Base-by-base conservation (phyloP, 2,888 invertebrate genomes). In the Glyphotaelius pellucidus region DNA sequence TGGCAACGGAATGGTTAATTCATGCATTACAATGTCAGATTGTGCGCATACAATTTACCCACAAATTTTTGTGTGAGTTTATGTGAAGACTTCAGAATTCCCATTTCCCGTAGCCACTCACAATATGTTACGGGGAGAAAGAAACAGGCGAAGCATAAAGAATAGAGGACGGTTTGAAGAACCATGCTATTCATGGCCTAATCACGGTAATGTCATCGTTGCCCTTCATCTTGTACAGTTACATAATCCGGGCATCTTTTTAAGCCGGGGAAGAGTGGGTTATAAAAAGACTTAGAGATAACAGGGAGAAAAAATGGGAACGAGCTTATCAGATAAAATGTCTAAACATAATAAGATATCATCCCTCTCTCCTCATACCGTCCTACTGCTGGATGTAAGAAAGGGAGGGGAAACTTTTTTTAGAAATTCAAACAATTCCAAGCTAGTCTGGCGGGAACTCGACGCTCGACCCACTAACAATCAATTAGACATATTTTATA, bases 321-420 rank as follows among this genome's bases (percentile, higher is more conserved):
- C 88, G 79, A 35, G 31, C 80, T 89, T 89, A 89, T 89, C 88
- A 89, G 88, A 89, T 89, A 89, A 89, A 89, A 89, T 35, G 88
- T 89, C 88, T 38, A 79, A 89, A 89, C 88, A 89, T 89, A 89
- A 89, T 89, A 89, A 89, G 88, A 89, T 89, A 79, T 32, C 38
- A 89, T 80, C 42, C 88, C n/a, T 32, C 79, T 79, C 19, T 30
- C 12, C 47, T 30, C 42, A 47, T 86, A 35, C 79, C 9, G 25
- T n/a, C 7, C 67, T 67, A n/a, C n/a, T 67, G 9, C 67, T n/a
- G 67, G 67, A 67, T 67, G 25, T 25, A 2, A 2, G 67, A 67
- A n/a, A 2, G 67, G 9, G 67, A 67, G 9, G 19, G 67, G 67
- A 67, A 25, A 67, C 7, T 25, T n/a, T 19, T 67, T 25, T 7